These are phyloP conservation scores for Heliothis virescens DNA, from an alignment of 1,140 invertebrate species.

Conservation along the genomic window DNA sequence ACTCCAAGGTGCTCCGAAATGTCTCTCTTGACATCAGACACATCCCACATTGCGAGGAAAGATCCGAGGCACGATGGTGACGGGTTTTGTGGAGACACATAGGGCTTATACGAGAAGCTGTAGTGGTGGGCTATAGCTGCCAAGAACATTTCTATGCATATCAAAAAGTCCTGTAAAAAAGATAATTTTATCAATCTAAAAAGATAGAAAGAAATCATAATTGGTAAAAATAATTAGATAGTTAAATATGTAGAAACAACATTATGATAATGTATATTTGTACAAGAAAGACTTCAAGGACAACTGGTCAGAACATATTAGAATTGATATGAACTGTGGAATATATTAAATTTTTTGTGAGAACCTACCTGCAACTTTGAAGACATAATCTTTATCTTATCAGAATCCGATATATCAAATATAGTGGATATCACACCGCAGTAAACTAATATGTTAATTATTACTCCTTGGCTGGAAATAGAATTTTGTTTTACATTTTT, in stretches of 20 bases:
- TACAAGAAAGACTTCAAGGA: conserved; percentile 7
- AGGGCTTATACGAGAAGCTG: conserved; percentile 97
- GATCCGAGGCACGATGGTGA: conserved; percentile 87
- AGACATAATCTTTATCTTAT: conserved; percentile 90
- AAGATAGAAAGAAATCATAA: neutral
- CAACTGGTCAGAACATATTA: neutral
- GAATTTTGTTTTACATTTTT: conserved; percentile 12
- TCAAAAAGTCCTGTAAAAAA: conserved; percentile 94
- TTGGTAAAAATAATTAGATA: neutral
- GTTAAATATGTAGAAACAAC: too few species aligned
- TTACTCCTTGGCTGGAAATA: conserved; percentile 94
- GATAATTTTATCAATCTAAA: neutral
- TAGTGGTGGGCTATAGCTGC: conserved; percentile 98
- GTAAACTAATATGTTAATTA: conserved; percentile 95
- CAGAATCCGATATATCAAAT: conserved; percentile 89
- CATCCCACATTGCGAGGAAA: conserved; percentile 96
- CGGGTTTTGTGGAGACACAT: conserved; percentile 86
- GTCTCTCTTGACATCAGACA: conserved; percentile 96
- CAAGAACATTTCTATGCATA: conserved; percentile 99
- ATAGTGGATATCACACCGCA: conserved; percentile 88
- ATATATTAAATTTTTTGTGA: conserved; percentile 1
- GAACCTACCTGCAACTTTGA: conserved; percentile 92
- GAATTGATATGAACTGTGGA: neutral
- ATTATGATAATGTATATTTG: too few species aligned
- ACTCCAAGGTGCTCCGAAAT: conserved; percentile 96